These are phyloP conservation scores for Aptenodytes patagonicus DNA, from an alignment of 2,113 vertebrate species.

Conservation along the genomic window DNA sequence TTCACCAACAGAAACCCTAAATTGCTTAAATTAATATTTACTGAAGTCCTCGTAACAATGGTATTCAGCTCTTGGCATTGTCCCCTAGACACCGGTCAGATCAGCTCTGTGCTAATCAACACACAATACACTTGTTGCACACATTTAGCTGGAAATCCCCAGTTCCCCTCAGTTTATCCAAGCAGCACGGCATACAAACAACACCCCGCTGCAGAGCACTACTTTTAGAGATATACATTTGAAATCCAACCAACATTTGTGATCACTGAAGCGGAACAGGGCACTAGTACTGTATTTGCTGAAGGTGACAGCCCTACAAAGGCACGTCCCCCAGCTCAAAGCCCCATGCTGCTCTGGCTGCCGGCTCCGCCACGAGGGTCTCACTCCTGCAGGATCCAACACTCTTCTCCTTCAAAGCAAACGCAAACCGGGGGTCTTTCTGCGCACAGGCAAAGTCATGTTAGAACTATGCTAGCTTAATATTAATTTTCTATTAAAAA, in stretches of 20 bases:
- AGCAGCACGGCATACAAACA: constrained; percentile 50
- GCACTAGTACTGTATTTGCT: background rate
- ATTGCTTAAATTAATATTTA: constrained; percentile 46
- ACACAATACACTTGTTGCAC: constrained; percentile 69
- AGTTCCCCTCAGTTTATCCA: constrained; percentile 19
- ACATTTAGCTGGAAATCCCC: constrained; percentile 32
- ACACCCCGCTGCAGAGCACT: constrained; percentile 27
- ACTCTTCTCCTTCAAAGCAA: background rate
- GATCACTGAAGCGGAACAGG: background rate
- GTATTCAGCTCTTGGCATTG: background rate
- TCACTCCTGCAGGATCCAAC: background rate
- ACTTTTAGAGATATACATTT: background rate
- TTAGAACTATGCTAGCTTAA: background rate
- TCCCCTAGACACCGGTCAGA: constrained; percentile 12
- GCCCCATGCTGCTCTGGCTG: background rate
- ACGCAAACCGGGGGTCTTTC: background rate
- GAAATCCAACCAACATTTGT: constrained; percentile 1
- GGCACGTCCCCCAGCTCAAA: background rate
- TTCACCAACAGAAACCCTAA: background rate
- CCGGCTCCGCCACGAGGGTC: background rate
- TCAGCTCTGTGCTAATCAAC: constrained; percentile 66
- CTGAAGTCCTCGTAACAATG: constrained; percentile 32
- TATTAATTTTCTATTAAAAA: constrained; percentile 53
- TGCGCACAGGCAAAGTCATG: background rate
- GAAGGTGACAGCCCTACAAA: background rate